A percentile compares a stretch with the other conserved stretches of the same genome.
Evolutionary conservation across 2,888 invertebrate species (phyloP).

Genomic region (Diplolepis rosae): DNA sequence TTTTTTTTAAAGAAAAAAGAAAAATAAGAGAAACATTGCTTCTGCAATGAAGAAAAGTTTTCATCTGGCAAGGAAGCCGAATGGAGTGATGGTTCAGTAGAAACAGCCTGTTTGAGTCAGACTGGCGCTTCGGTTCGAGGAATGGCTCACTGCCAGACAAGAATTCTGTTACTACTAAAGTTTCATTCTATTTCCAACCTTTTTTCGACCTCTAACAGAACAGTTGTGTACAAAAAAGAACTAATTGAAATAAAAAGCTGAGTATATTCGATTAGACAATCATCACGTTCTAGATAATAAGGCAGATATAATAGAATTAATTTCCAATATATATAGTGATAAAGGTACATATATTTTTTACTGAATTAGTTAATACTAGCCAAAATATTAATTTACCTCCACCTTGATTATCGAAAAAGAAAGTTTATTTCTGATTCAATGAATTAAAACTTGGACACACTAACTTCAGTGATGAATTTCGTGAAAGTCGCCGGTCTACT

Average conservation of each 20-base stretch:
- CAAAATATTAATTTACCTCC: too few species aligned
- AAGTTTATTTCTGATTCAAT: too few species aligned
- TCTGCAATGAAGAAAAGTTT: conserved; percentile 18
- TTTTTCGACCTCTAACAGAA: not conserved
- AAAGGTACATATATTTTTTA: too few species aligned
- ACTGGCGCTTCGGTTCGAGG: conserved; percentile 17
- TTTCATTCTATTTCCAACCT: conserved; percentile 6
- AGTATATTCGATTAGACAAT: not conserved
- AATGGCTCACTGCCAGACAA: conserved; percentile 27
- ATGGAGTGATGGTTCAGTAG: conserved; percentile 37
- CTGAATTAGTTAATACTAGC: too few species aligned
- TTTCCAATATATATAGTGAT: too few species aligned
- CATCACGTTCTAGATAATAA: not conserved
- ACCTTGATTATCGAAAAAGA: too few species aligned
- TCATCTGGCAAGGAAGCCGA: conserved; percentile 18
- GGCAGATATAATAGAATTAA: not conserved
- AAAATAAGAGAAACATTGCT: conserved; percentile 4
- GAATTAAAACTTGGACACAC: too few species aligned
- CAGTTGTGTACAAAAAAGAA: not conserved
- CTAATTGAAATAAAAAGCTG: not conserved
- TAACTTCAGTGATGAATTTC: too few species aligned
- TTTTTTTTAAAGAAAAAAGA: not conserved
- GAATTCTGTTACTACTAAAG: conserved; percentile 20
- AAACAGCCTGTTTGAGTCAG: conserved; percentile 30
- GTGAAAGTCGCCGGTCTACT: too few species aligned